These are phyloP conservation scores for Oreochromis spilurus DNA, from an alignment of 2,113 vertebrate species.

Conservation along the genomic window DNA sequence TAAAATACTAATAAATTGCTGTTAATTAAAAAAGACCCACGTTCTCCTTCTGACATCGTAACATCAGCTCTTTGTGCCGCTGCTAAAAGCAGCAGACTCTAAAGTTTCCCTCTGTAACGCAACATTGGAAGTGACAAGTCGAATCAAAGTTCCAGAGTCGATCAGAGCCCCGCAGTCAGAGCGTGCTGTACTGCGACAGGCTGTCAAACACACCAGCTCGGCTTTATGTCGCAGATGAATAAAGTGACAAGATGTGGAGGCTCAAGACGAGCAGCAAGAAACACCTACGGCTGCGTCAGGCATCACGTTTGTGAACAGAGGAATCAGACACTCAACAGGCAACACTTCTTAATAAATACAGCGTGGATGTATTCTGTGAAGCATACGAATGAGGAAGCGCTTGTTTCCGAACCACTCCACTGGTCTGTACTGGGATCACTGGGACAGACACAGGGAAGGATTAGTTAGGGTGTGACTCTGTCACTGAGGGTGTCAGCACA, in stretches of 20 bases:
- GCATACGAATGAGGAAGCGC: background rate
- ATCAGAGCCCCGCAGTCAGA: conserved; percentile 32
- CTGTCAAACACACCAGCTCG: background rate
- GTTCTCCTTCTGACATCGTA: background rate
- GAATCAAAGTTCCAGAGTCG: conserved; percentile 36
- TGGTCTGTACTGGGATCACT: conserved; percentile 6
- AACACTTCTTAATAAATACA: background rate
- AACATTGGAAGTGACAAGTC: conserved; percentile 36
- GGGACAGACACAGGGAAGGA: conserved; percentile 2
- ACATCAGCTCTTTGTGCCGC: background rate
- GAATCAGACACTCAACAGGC: background rate
- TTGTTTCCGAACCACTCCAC: background rate
- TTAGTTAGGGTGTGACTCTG: background rate
- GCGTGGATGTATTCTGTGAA: background rate
- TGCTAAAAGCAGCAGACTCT: background rate
- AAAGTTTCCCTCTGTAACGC: background rate
- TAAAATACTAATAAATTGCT: background rate
- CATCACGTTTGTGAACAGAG: background rate
- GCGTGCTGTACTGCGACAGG: background rate
- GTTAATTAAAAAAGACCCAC: background rate
- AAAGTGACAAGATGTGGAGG: background rate
- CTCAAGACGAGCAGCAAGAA: background rate
- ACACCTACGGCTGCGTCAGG: background rate
- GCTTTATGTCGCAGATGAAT: background rate
- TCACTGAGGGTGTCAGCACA: background rate